These are phyloP conservation scores for Leucophenga varia DNA, from an alignment of 1,140 invertebrate species.

Conservation along the genomic window DNA sequence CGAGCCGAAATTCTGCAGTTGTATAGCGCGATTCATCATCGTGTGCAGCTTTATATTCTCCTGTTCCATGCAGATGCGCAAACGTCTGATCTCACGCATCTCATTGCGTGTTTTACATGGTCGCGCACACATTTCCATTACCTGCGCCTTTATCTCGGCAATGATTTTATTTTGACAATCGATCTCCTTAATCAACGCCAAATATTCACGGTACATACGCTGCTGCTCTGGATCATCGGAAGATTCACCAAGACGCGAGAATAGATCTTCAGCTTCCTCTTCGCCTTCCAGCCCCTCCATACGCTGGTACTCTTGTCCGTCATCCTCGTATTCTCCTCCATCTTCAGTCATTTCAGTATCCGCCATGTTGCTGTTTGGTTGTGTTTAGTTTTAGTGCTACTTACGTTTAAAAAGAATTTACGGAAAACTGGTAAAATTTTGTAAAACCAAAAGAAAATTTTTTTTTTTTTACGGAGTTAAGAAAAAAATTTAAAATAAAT, in stretches of 20 bases:
- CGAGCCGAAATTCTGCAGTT: slow-evolving; percentile 45
- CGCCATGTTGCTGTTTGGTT: slow-evolving; percentile 18
- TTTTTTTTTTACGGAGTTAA: too few relatives aligned
- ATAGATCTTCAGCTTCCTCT: slow-evolving; percentile 37
- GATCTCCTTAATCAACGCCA: slow-evolving; percentile 46
- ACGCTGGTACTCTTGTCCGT: slow-evolving; percentile 22
- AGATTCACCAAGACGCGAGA: slow-evolving; percentile 38
- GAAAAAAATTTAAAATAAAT: too few relatives aligned
- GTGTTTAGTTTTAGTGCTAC: too few relatives aligned
- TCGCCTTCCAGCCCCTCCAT: slow-evolving; percentile 29
- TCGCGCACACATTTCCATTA: slow-evolving; percentile 38
- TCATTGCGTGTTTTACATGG: slow-evolving; percentile 42
- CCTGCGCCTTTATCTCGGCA: slow-evolving; percentile 38
- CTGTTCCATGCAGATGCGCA: slow-evolving; percentile 47
- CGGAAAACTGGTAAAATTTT: too few relatives aligned
- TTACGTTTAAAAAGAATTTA: too few relatives aligned
- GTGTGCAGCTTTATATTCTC: slow-evolving; percentile 45
- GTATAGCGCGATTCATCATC: slow-evolving; percentile 40
- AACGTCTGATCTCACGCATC: slow-evolving; percentile 36
- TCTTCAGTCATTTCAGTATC: slow-evolving; percentile 29
- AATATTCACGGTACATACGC: slow-evolving; percentile 46
- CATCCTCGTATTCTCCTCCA: slow-evolving; percentile 29
- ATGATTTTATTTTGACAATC: slow-evolving; percentile 48
- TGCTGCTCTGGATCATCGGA: slow-evolving; percentile 47
- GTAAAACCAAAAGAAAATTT: too few relatives aligned